Evolutionary conservation across 2,888 invertebrate genomes (phyloP).

Genomic region (Idaea straminata): DNA sequence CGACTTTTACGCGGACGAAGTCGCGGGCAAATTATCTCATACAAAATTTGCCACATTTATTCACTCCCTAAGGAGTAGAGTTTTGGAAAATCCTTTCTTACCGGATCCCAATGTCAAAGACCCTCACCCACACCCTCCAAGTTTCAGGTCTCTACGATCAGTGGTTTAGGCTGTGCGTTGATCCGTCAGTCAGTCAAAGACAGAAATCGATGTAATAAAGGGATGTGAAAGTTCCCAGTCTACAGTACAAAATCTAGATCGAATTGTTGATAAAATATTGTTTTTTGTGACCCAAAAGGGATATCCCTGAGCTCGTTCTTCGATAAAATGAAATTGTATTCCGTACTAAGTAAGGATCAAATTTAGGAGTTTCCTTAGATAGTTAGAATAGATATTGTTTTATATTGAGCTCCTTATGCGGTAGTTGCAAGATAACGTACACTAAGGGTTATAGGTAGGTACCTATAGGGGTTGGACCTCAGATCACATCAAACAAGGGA

Average conservation of each 20-base stretch:
- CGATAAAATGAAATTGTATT: conserved; percentile 15
- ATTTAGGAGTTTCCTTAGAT: not conserved
- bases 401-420: not conserved
- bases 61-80: no score
- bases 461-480: no score
- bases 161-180: no score
- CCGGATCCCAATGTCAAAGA: no score
- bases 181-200: no score
- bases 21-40: no score
- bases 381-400: not conserved
- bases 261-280: conserved; percentile 23
- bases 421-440: not conserved
- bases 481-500: no score
- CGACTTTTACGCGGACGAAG: no score
- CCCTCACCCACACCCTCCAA: no score
- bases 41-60: no score
- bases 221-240: not conserved
- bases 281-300: conserved; percentile 21
- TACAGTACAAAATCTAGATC: conserved; percentile 19
- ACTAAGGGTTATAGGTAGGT: not conserved
- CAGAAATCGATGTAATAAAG: not conserved
- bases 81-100: no score
- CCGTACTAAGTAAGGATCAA: not conserved
- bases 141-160: no score
- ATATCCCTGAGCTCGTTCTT: conserved; percentile 11